Base-by-base conservation (phyloP, 2,797 vertebrate genomes). In the Ataeniobius toweri region DNA sequence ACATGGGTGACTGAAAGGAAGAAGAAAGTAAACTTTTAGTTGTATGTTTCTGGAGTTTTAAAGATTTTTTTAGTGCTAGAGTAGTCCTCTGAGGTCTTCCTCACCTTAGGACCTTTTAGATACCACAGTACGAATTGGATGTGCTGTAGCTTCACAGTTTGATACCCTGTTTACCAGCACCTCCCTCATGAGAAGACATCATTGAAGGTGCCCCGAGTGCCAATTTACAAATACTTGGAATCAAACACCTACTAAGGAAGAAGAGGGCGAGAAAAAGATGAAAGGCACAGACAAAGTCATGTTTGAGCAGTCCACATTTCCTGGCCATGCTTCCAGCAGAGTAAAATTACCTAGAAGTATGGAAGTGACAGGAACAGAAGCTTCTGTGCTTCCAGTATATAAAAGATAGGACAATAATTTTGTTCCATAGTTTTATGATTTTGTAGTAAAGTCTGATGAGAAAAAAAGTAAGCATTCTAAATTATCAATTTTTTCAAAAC, bases 201-300 rank as follows among this genome's bases (percentile, higher is more conserved):
- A 69, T 13, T 69, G 8, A 67, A 67, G 63, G 36, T 67, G 39
- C 67, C 67, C 67, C 1, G 24, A 69, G 67, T 44, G 67, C 39
- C 67, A 69, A 69, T 69, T 69, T 69, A 69, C 41, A 46, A 41
- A 41, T 69, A 46, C 67, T 16, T 69, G 41, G 67, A 46, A 69
- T 46, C 10, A 12, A 69, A 69, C 67, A 69, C 67, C 67, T 69
- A 69, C 22, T 69, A 41, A 46, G 67, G 44, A 69, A n/a, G 67
- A 44, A n/a, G 67, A 69, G 41, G 67, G 67, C 26, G 67, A 69
- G 67, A 26, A 46, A 46, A 46, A 46, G 41, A 69, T 26, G 14
- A 69, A 46, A 69, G 41, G 67, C 24, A 69, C 12, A 69, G 41
- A 46, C 41, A 46, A 69, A 69, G 41, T 46, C 13, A 3, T 9